These are phyloP conservation scores for Dendroctonus valens DNA, from an alignment of 1,140 invertebrate species.

Conservation along the genomic window DNA sequence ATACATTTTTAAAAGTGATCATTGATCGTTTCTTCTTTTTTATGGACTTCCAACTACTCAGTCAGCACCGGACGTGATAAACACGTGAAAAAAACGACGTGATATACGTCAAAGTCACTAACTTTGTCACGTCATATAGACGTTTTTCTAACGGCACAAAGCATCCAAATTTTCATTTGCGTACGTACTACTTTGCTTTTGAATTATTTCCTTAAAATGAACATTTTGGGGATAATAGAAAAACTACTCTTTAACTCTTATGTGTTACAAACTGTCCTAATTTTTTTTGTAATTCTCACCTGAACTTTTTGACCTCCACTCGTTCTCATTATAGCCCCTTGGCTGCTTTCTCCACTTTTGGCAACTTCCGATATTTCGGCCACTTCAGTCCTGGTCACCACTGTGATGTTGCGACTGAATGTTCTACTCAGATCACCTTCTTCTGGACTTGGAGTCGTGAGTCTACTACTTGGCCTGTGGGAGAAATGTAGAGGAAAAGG, in stretches of 20 bases:
- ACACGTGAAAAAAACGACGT: not conserved
- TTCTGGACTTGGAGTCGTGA: not conserved
- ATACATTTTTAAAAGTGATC: no score
- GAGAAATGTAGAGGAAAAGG: conserved; percentile 26
- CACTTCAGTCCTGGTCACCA: conserved; percentile 11
- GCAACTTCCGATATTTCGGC: not conserved
- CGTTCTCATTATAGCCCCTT: not conserved
- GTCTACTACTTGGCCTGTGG: not conserved
- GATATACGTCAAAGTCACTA: not conserved
- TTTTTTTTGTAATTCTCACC: not conserved
- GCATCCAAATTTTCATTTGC: not conserved
- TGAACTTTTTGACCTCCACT: not conserved
- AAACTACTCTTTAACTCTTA: not conserved
- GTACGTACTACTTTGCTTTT: not conserved
- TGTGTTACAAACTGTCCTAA: not conserved
- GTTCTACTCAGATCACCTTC: conserved; percentile 22
- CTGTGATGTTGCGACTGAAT: conserved; percentile 25
- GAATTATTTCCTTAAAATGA: not conserved
- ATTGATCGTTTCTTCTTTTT: no score
- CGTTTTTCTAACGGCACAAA: no score
- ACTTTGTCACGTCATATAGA: no score
- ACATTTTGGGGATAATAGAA: not conserved
- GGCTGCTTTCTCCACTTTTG: not conserved
- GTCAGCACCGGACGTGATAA: no score
- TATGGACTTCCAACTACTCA: no score